Evolutionary conservation across 2,888 invertebrate genomes (phyloP), one percentile per base, ranked within the genome.

Genomic region (Drosophila nr. fundita): DNA sequence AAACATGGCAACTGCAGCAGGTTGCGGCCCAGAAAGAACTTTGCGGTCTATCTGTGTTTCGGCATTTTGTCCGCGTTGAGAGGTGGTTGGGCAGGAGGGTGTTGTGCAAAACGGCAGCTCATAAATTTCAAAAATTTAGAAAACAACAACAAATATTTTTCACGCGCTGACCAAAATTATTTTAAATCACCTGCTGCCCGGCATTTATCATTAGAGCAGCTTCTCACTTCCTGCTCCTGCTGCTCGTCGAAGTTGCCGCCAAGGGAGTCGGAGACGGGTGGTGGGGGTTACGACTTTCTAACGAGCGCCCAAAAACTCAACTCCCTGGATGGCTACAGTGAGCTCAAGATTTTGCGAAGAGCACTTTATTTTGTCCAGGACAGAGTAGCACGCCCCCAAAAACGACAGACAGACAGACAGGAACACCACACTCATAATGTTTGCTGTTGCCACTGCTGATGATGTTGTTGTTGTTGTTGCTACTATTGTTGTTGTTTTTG

Each of bases 161-260:
- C 77, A 83, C 82, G 73, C 75, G 74, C 81, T 87, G 81, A 76
- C 85, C 86, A 72, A 85, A 90, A 89, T 90, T 89, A 87, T 90
- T 90, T 90, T 86, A 83, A 89, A 89, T 89, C 90, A 87, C 90
- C 90, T 90, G 89, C 89, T 89, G 83, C 85, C 81, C 85, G 73
- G 80, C 89, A 90, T 89, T 89, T 89, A 89, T 89, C 90, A 89
- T 85, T 87, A 87, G 73, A 75, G 69, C 63, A 58, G 70, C 27
- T 21, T 34, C 45, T 50, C 42, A 21, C 53, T 59, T 11, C 11
- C 11, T 10, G 58, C 24, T 11, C 1, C 27, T 8, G 8, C 24
- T 15, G 15, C 40, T 32, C 38, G 45, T 40, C 49, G 34, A 32
- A 45, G 45, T 21, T 45, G 7, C 45, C 13, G 45, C 13, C 13